Conservation (phyloP, 1,140 invertebrate genomes). For the Drosophila rhopaloa region DNA sequence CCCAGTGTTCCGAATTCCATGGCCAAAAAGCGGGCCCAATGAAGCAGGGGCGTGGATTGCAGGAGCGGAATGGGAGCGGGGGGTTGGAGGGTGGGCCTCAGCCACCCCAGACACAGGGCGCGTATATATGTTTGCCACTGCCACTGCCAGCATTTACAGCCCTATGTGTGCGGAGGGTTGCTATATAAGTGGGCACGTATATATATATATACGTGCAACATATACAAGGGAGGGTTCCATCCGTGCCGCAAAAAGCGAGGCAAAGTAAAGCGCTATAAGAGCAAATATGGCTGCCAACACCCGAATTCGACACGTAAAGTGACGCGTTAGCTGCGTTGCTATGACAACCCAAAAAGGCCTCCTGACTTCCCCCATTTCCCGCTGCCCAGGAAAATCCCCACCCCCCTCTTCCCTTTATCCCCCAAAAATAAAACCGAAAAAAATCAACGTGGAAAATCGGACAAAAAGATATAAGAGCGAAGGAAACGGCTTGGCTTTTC, state of each 20-base stretch:
- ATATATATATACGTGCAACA: neutral
- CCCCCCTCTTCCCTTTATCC: neutral
- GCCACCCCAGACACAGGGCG: conserved; percentile 18
- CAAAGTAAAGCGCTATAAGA: conserved; percentile 82
- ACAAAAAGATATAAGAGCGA: conserved; percentile 29
- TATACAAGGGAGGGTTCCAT: conserved; percentile 40
- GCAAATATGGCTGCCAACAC: conserved; percentile 84
- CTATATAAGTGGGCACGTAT: conserved; percentile 6
- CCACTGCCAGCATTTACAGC: conserved; percentile 1
- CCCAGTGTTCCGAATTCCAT: neutral
- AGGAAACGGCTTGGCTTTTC: conserved; percentile 28
- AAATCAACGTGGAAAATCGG: conserved; percentile 18
- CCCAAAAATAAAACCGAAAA: conserved; percentile 1
- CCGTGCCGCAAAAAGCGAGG: conserved; percentile 56
- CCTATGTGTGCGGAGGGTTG: conserved; percentile 21
- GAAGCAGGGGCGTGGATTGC: conserved; percentile 16
- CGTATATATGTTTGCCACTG: neutral
- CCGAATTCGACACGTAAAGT: conserved; percentile 84
- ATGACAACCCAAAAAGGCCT: conserved; percentile 69
- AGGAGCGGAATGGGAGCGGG: neutral
- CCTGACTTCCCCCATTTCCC: neutral
- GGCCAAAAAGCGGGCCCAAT: conserved; percentile 8
- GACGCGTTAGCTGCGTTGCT: conserved; percentile 81
- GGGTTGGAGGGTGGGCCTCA: conserved; percentile 23
- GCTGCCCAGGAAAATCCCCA: conserved; percentile 4